Evolutionary conservation across 2,888 invertebrate species (phyloP).

Genomic region (Thereva nobilitata): DNA sequence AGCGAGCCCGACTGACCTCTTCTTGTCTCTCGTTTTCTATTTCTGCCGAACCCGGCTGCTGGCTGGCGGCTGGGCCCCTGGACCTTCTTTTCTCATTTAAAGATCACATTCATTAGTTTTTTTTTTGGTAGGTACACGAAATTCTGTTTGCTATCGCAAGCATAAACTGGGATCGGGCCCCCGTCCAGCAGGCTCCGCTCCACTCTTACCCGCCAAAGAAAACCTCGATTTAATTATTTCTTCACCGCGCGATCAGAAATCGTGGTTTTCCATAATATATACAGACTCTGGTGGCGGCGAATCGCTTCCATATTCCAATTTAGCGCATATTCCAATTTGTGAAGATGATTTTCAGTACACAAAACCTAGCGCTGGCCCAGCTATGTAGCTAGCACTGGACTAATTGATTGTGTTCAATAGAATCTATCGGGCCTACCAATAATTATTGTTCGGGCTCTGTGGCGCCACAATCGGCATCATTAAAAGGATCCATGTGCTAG

Average conservation of each 20-base stretch:
- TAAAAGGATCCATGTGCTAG: slow-evolving; percentile 23
- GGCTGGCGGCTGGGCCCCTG: slow-evolving; percentile 21
- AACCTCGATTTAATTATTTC: slow-evolving; percentile 25
- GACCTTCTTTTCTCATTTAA: slow-evolving; percentile 14
- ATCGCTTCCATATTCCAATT: slow-evolving; percentile 6
- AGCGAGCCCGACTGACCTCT: slow-evolving; percentile 21
- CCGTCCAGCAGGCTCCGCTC: slow-evolving; percentile 13
- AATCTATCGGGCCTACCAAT: slow-evolving; percentile 12
- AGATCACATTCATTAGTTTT: slow-evolving; percentile 30
- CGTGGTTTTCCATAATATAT: not conserved
- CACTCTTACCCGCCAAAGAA: slow-evolving; percentile 5
- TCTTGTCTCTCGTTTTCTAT: slow-evolving; percentile 25
- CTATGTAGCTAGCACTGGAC: slow-evolving; percentile 1
- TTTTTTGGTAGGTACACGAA: not conserved
- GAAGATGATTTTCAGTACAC: slow-evolving; percentile 9
- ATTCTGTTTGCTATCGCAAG: slow-evolving; percentile 22
- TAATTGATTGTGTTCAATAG: slow-evolving; percentile 33
- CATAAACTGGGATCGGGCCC: slow-evolving; percentile 11
- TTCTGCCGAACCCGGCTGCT: slow-evolving; percentile 3
- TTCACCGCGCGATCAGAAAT: slow-evolving; percentile 9
- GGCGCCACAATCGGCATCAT: slow-evolving; percentile 35
- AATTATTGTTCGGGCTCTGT: slow-evolving; percentile 20
- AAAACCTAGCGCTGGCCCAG: not conserved
- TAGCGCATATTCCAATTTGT: slow-evolving; percentile 8
- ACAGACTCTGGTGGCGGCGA: not conserved